Base-by-base conservation (phyloP, 1,140 invertebrate genomes). In the Drosophila tropicalis region DNA sequence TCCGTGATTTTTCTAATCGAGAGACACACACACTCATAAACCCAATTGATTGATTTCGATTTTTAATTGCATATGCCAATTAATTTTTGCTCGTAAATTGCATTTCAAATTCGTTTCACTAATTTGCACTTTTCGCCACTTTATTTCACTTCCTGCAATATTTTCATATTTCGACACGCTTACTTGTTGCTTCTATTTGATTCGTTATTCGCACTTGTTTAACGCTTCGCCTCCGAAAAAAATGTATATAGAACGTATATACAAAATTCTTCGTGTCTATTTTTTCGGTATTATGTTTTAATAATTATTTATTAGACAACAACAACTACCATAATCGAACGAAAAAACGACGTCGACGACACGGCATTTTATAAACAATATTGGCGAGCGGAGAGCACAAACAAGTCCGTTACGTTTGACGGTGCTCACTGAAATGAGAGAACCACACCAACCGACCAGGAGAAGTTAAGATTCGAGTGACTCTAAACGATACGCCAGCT, bases 171-270 rank as follows among this genome's bases (percentile, higher is more conserved):
- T 56, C 58, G 64, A 54, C 70, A 55, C 78, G 65, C 67, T 63
- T 70, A 76, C 67, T 85, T 85, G 73, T 84, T 84, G 81, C 67
- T 80, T 75, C 58, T 63, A 68, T 54, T 51, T 60, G 58, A 58
- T 56, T 63, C 12, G 32, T 54, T 64, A 60, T 56, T 67, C 65
- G 34, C 41, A 70, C 41, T 73, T 51, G 70, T 58, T 69, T 69
- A 5, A 36, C 34, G 7, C 12, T 68, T 47, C 71, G 39, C 41
- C 15, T n/a, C 5, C n/a, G 6, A 19, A 19, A 19, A 13, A 39
- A 9, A 34, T 34, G 2, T 36, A 36, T 29, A 22, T 40, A 19
- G 39, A 62, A 62, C 39, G 36, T 62, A 39, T 62, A 39, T 10
- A 15, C 10, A 44, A 70, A 44, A 66, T 71, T 75, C 57, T 76